These are phyloP conservation scores for Sarcophaga subvicina DNA, from an alignment of 2,888 invertebrate species.

Conservation along the genomic window DNA sequence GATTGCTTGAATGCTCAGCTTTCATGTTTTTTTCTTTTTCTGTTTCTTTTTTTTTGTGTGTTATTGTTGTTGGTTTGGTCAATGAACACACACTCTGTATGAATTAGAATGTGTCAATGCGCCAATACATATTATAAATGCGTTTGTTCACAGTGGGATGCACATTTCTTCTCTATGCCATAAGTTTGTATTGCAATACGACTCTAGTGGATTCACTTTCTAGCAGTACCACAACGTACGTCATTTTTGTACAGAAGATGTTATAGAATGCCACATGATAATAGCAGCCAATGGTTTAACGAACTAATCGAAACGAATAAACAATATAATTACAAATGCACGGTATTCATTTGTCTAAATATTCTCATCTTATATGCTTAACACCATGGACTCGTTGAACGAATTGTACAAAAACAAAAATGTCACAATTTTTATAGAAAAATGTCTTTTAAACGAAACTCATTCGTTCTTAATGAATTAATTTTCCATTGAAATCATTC, in stretches of 20 bases:
- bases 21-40: conserved; percentile 31
- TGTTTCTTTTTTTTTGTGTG: not conserved
- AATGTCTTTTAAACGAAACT: too few relatives aligned
- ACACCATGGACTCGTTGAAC: conserved; percentile 24
- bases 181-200: not conserved
- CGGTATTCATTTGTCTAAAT: conserved; percentile 48
- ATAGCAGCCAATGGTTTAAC: conserved; percentile 45
- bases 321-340: conserved; percentile 61
- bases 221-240: not conserved
- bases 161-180: not conserved
- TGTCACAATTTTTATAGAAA: not conserved
- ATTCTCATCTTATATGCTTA: conserved; percentile 8
- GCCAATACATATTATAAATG: conserved; percentile 65
- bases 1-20: conserved; percentile 39
- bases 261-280: conserved; percentile 28
- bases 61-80: not conserved
- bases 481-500: too few relatives aligned
- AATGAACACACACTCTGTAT: conserved; percentile 38
- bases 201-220: conserved; percentile 23
- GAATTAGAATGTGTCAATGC: conserved; percentile 68
- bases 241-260: not conserved
- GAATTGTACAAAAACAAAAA: not conserved
- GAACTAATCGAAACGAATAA: conserved; percentile 52
- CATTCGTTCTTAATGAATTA: too few relatives aligned
- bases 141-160: conserved; percentile 65